Evolutionary conservation across 2,888 invertebrate genomes (phyloP).

Genomic region (Eilema griseolum): DNA sequence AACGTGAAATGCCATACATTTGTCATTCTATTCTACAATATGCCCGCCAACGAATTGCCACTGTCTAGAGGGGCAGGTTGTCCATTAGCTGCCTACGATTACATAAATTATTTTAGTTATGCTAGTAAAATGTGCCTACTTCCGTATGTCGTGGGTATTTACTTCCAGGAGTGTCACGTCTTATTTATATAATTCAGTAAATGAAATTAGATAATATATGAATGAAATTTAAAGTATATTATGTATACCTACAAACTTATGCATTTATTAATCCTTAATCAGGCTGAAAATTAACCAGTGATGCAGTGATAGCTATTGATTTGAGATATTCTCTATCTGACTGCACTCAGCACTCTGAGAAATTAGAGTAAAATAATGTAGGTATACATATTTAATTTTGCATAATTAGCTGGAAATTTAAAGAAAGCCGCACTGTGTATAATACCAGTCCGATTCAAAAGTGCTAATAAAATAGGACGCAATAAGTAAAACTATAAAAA

Average conservation of each 20-base stretch:
- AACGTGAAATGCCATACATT: no score
- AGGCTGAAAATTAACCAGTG: not conserved
- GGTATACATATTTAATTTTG: not conserved
- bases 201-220: not conserved
- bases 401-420: not conserved
- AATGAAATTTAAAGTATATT: slow-evolving; percentile 1
- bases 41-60: no score
- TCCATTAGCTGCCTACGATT: not conserved
- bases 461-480: no score
- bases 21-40: no score
- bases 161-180: not conserved
- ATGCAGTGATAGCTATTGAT: not conserved
- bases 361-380: no score
- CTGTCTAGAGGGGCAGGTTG: no score
- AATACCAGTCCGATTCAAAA: no score
- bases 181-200: slow-evolving; percentile 1
- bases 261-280: slow-evolving; percentile 1
- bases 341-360: no score
- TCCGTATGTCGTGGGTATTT: not conserved
- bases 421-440: no score
- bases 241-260: not conserved
- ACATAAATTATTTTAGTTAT: not conserved
- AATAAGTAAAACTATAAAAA: no score
- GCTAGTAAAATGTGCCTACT: not conserved
- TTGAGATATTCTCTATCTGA: not conserved